A percentile compares a stretch with the other conserved stretches of the same genome.
Conservation (phyloP, 2,113 vertebrate genomes). For the Otis tarda region DNA sequence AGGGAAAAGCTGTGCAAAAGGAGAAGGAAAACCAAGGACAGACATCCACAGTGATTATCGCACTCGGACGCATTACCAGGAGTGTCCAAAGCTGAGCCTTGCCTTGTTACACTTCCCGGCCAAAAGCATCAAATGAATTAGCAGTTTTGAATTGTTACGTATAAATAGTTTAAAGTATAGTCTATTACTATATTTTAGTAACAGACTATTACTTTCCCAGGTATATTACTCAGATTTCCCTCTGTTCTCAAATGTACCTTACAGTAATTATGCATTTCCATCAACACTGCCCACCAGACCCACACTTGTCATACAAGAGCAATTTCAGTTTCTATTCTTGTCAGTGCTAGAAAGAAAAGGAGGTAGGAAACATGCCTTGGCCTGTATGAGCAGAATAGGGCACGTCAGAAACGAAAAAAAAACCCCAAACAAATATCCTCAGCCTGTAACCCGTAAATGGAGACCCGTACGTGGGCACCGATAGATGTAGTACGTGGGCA, state of each 20-base stretch:
- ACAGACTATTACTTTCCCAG: background rate
- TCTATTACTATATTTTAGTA: too few species aligned
- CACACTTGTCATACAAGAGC: background rate
- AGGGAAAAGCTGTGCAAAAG: background rate
- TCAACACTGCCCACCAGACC: background rate
- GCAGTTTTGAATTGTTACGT: fast-evolving
- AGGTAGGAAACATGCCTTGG: background rate
- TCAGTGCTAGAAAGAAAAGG: background rate
- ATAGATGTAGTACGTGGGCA: fast-evolving
- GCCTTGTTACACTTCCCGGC: background rate
- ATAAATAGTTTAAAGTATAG: background rate
- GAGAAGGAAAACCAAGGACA: background rate
- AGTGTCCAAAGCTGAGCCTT: background rate
- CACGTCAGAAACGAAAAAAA: background rate
- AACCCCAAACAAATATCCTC: background rate
- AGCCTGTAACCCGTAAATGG: background rate
- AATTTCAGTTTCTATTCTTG: background rate
- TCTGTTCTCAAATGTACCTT: background rate
- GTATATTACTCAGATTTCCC: background rate
- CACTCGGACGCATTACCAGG: fast-evolving
- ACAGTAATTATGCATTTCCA: background rate
- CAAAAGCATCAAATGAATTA: background rate
- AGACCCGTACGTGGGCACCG: background rate
- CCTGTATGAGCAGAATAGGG: background rate
- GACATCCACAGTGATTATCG: background rate